Conservation (phyloP, 92 coral and sea anemone species). For the Virgularia gustaviana region DNA sequence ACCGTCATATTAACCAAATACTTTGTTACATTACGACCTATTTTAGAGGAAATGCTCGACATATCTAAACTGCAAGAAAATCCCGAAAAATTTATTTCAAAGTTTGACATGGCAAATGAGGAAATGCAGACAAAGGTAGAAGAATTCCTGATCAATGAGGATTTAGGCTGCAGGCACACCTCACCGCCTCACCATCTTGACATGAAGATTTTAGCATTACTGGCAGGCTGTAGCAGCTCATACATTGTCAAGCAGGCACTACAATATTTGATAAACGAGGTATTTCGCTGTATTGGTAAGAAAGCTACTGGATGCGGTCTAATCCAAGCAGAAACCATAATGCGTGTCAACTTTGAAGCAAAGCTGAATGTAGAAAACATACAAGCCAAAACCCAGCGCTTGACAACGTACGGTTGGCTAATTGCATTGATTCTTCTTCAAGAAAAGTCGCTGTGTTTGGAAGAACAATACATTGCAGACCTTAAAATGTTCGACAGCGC, state of each 20-base stretch:
- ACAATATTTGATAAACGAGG: constrained; percentile 4
- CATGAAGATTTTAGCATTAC: neutral
- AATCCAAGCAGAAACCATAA: neutral
- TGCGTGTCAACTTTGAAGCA: neutral
- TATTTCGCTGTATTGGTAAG: constrained; percentile 7
- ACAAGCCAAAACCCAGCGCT: neutral
- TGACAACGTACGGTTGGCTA: neutral
- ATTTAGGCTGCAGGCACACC: neutral
- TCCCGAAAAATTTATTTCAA: neutral
- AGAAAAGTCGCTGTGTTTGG: neutral
- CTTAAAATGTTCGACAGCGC: neutral
- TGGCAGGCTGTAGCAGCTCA: constrained; percentile 9
- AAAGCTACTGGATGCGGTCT: neutral
- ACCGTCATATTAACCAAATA: no score
- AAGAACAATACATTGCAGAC: neutral
- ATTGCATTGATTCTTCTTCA: neutral
- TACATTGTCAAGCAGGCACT: constrained; percentile 2
- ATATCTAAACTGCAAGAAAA: neutral
- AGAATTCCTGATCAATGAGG: neutral
- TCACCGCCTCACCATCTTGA: neutral
- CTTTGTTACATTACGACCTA: no score
- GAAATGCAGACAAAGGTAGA: neutral
- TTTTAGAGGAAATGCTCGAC: neutral
- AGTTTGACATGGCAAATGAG: neutral
- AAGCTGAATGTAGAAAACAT: neutral